Evolutionary conservation across 2,113 vertebrate genomes (phyloP), one percentile per base, ranked within the genome.

Genomic region (Lepidothrix coronata): DNA sequence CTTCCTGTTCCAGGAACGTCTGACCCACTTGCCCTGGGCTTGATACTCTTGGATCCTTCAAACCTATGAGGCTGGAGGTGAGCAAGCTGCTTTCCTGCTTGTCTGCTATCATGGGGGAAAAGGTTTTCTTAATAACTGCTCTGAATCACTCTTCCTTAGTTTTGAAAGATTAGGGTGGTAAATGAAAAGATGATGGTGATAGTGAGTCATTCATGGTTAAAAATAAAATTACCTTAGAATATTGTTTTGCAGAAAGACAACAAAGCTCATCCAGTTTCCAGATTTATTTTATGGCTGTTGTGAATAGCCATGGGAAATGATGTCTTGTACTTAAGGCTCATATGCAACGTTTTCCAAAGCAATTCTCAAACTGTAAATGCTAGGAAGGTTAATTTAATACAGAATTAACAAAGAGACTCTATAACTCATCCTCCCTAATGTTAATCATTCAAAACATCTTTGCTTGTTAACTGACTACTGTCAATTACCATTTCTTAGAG

Each of bases 371-470:
- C 57, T 57, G 13, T 77, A 65, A 96, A 51, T 65, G 77, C 78
- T 88, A 44, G 46, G 81, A 96, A 85, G 72, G 86, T 91, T 96
- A 90, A 94, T 90, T 95, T 67, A 58, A 76, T 95, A 43, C 68
- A 61, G 72, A 88, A 68, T 91, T 93, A 93, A 95, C 39, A 1
- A 96, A 88, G 68, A 87, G 31, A 65, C 17, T 80, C 75, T 88
- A 39, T 82, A 92, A 92, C 75, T 89, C 84, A 83, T 90, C 82
- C 75, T 91, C 82, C 65, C 43, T 85, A 68, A 92, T 39, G 74
- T 72, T 94, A 89, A 84, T 90, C 54, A 73, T 94, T 95, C 90
- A 82, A 95, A 96, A 88, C 54, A 82, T 91, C 82, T 97, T 96
- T 79, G 66, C 41, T 87, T 93, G 70, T 85, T 93, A 95, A 88